Percentiles rank a stretch among this genome's conserved stretches.
Evolutionary conservation across 2,113 vertebrate species (phyloP).

Genomic region (Alethe castanea): DNA sequence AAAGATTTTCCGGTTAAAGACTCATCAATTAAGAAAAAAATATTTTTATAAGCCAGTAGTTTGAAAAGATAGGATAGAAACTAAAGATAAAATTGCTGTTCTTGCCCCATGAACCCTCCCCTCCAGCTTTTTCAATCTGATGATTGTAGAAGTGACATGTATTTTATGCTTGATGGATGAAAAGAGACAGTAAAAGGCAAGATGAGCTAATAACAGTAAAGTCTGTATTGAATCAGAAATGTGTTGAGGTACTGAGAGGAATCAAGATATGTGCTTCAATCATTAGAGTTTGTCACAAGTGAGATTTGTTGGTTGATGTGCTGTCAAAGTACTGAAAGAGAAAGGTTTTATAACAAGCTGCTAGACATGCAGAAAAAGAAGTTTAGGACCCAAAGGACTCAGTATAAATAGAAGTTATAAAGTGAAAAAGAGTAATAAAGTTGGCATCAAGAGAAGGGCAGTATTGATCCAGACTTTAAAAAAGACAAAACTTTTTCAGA

Average conservation of each 20-base stretch:
- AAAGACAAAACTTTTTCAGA: conserved; percentile 34
- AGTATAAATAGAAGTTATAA: conserved; percentile 66
- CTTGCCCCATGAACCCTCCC: background rate
- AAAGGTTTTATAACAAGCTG: conserved; percentile 68
- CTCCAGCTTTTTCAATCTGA: conserved; percentile 22
- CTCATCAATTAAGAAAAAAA: background rate
- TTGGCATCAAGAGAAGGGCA: conserved; percentile 37
- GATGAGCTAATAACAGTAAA: conserved; percentile 77
- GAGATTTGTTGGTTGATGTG: conserved; percentile 75
- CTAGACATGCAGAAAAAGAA: conserved; percentile 73
- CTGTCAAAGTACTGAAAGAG: conserved; percentile 71
- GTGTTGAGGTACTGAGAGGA: conserved; percentile 75
- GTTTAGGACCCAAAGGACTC: conserved; percentile 72
- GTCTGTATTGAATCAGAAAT: conserved; percentile 77
- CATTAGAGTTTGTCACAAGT: conserved; percentile 81
- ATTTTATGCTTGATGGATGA: conserved; percentile 81
- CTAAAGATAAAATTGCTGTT: background rate
- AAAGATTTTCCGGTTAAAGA: background rate
- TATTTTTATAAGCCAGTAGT: background rate
- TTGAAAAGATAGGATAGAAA: background rate
- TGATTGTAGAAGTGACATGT: conserved; percentile 56
- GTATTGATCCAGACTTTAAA: conserved; percentile 50
- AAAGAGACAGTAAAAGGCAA: conserved; percentile 71
- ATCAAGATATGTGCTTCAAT: conserved; percentile 79
- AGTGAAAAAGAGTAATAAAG: conserved; percentile 69